Percentiles rank a stretch among this genome's conserved stretches.
Evolutionary conservation across 2,888 invertebrate species (phyloP).

Genomic region (Perdita meconis): DNA sequence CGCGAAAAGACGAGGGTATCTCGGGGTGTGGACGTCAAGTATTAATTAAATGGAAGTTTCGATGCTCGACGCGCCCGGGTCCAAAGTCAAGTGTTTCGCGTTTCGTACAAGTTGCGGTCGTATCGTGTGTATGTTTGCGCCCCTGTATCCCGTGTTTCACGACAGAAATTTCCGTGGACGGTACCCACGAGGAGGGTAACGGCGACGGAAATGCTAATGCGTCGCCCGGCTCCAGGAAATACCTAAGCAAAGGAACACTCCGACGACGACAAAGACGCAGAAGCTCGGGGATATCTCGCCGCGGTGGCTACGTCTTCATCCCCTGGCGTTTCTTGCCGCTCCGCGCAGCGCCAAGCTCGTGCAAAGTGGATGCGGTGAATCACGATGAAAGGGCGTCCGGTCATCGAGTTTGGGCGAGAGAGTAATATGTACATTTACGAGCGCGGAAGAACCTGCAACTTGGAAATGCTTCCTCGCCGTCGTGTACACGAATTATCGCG

Average conservation of each 20-base stretch:
- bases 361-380: conserved; percentile 59
- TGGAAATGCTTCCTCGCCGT: neutral
- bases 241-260: conserved; percentile 61
- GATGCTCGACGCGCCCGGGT: conserved; percentile 21
- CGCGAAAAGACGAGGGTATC: neutral
- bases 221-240: conserved; percentile 64
- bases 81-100: conserved; percentile 48
- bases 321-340: conserved; percentile 49
- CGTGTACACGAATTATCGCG: conserved; percentile 23
- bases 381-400: conserved; percentile 56
- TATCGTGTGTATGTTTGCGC: conserved; percentile 51
- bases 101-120: conserved; percentile 35
- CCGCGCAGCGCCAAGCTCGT: conserved; percentile 19
- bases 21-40: neutral
- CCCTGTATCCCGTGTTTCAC: conserved; percentile 48
- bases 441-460: conserved; percentile 29
- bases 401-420: conserved; percentile 47
- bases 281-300: conserved; percentile 65
- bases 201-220: conserved; percentile 78
- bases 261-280: conserved; percentile 61
- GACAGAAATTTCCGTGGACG: conserved; percentile 70
- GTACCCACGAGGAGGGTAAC: conserved; percentile 69
- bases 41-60: conserved; percentile 40
- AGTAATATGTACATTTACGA: conserved; percentile 39
- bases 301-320: conserved; percentile 61